Evolutionary conservation across 2,888 invertebrate genomes (phyloP), one percentile per base, ranked within the genome.

Genomic region (Aethes cnicana): DNA sequence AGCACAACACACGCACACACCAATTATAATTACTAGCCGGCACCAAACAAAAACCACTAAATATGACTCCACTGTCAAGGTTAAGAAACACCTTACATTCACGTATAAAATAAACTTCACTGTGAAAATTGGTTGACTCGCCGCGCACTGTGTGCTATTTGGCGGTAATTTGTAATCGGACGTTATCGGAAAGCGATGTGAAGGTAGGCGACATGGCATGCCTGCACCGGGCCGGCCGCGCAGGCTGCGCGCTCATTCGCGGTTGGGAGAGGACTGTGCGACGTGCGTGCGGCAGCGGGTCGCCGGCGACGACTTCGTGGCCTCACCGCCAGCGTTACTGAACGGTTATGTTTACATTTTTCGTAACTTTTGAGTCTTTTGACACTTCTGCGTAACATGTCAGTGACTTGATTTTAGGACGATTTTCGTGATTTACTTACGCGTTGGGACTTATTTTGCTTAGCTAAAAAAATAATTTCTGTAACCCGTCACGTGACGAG

Each of bases 161-260:
- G 75, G 77, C 81, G 37, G 69, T 77, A 75, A 77, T 79, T 72
- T 74, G 68, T 80, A 76, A 78, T 83, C 73, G 69, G 68, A 70
- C 72, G 80, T 80, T 82, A 81, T 81, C 78, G 76, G 64, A 69
- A 72, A 12, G 32, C 37, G 37, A 54, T 52, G 73, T 78, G 76
- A 70, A 76, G 81, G 80, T 81, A 79, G 73, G 63, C 80, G 81
- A 78, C 83, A 82, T 84, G 76, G 77, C 84, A 85, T 83, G 85
- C 74, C 75, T 74, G 75, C 70, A 68, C 70, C 72, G 79, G 77
- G 81, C 81, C 84, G 25, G 37, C 52, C 84, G 84, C 81, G 71
- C 69, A 83, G 75, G 84, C 86, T 83, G 84, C 87, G 84, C 85
- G 84, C 88, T 86, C 87, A 79, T 77, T 84, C 82, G 84, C 85